Base-by-base conservation (phyloP, 53 echinoderm and acorn worm species). In the Echinometra lucunter region DNA sequence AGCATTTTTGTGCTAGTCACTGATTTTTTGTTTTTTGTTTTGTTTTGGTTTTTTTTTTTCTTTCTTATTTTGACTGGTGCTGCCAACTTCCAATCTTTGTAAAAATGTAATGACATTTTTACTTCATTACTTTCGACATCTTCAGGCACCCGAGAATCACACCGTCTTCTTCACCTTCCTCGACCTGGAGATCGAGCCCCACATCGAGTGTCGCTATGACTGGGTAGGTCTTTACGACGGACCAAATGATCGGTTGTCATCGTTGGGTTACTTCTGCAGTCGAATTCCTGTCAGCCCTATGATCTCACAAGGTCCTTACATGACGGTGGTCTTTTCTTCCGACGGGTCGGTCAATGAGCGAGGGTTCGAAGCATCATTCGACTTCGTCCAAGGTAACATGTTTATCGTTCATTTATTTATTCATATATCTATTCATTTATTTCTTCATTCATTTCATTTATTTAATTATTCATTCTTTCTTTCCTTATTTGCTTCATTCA, bases 121-220 rank as follows among this genome's bases (percentile, higher is more conserved):
- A 69, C 2, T 28, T 34, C 12, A 69, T 69, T 1, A 34, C 10
- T 53, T 69, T 69, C 23, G 23, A 19, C 32, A 15, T 82, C 47
- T 7, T 28, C 49, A 85, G 85, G 85, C 85, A 53, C 85, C 85
- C n/a, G 25, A 1, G 30, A 16, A 4, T 3, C 30, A 85, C 28
- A 45, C 27, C 8, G 85, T 85, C 2, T 3, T 85, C 30, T 53
- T 85, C 85, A 85, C 85, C 6, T 85, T 85, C 85, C 27, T 85
- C n/a, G 85, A 85, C 16, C 25, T 85, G 13, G 85, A 85, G 9
- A 85, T 85, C 27, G 85, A 85, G 30, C 0, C 15, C 49, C 85
- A 85, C 85, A 12, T 49, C 45, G 85, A 85, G 12, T 85, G 85
- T 85, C 85, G 49, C 21, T 85, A 85, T 85, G 85, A 85, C 28